phyloP scores from a whole-genome alignment of 2,888 invertebrate genomes.

The Folsomia candida region DNA sequence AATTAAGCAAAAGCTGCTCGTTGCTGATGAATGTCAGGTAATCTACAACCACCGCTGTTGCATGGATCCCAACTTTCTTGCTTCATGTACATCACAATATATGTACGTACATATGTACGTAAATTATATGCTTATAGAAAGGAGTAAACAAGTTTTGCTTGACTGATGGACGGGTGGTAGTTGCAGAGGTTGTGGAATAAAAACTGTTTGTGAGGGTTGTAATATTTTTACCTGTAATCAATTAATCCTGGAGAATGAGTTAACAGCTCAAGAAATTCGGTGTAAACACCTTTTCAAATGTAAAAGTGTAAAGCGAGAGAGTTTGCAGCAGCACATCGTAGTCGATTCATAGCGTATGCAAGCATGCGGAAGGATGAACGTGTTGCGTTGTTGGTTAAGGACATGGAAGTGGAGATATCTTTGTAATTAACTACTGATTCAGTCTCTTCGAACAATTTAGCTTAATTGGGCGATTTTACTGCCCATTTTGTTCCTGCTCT shows the following conservation, averaged over 20 bases:
- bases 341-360: no score
- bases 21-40: slow-evolving; percentile 2
- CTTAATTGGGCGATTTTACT: slow-evolving; percentile 17
- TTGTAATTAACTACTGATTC: slow-evolving; percentile 7
- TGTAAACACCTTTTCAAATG: neutral
- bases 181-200: neutral
- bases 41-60: no score
- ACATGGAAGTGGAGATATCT: neutral
- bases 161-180: neutral
- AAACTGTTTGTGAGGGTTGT: neutral
- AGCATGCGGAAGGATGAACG: neutral
- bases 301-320: no score
- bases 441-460: slow-evolving; percentile 3
- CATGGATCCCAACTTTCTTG: no score
- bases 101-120: no score
- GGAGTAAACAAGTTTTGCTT: no score
- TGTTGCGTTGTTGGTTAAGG: neutral
- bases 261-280: neutral
- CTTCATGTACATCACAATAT: no score
- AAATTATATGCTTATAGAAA: no score
- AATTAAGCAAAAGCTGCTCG: neutral
- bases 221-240: neutral
- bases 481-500: slow-evolving; percentile 6
- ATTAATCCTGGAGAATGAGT: slow-evolving; percentile 1
- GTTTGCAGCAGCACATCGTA: no score